phyloP scores from a whole-genome alignment of 2,888 invertebrate species.

The Chymomyza procnemis region DNA sequence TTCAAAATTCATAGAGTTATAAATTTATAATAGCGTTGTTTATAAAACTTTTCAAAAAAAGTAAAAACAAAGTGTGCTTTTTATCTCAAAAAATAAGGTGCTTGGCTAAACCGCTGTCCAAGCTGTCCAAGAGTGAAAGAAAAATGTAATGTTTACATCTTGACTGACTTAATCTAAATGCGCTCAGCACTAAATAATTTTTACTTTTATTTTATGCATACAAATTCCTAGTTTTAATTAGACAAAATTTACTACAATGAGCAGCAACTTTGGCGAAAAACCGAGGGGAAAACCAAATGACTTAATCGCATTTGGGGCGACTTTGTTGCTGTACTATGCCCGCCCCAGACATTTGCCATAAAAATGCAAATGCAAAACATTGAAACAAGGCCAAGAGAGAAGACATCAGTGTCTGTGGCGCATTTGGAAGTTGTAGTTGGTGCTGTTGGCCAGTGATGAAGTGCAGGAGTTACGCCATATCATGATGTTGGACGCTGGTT shows the following conservation, averaged over 20 bases:
- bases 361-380: conserved; percentile 70
- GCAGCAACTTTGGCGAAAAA: conserved; percentile 22
- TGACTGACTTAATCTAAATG: conserved; percentile 35
- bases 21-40: no score
- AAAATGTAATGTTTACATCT: background rate
- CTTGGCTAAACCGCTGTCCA: background rate
- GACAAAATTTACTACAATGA: conserved; percentile 57
- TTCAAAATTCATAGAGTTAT: no score
- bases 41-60: no score
- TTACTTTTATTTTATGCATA: conserved; percentile 27
- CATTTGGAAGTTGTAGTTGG: background rate
- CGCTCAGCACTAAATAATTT: conserved; percentile 14
- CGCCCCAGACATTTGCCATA: conserved; percentile 55
- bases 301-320: conserved; percentile 66
- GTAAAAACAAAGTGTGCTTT: no score
- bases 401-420: background rate
- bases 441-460: conserved; percentile 47
- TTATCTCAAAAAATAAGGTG: no score
- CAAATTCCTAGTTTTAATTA: conserved; percentile 56
- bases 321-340: conserved; percentile 49
- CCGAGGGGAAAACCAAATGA: conserved; percentile 47
- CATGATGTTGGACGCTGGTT: conserved; percentile 63
- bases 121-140: background rate
- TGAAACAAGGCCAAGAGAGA: conserved; percentile 21
- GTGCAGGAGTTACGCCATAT: conserved; percentile 69